Conservation (phyloP, 2,888 invertebrate species). For the Lymantria monacha region DNA sequence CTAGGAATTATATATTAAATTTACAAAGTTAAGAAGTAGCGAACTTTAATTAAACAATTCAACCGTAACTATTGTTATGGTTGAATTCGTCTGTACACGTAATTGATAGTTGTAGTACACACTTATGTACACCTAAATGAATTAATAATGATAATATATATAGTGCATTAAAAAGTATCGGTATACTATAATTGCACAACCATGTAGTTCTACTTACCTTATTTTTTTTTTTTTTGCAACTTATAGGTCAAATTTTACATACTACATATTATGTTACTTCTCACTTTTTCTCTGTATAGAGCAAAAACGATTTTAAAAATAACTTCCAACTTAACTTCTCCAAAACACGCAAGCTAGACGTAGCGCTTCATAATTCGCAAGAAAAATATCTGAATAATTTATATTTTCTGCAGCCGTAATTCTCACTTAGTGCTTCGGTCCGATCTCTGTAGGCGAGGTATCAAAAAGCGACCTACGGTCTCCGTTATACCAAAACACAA, state of each 20-base stretch:
- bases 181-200: constrained; percentile 6
- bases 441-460: constrained; percentile 41
- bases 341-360: constrained; percentile 64
- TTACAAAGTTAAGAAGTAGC: constrained; percentile 41
- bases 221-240: constrained; percentile 23
- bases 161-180: constrained; percentile 10
- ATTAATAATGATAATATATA: constrained; percentile 11
- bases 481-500: constrained; percentile 14
- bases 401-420: constrained; percentile 52
- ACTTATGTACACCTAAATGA: constrained; percentile 1
- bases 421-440: constrained; percentile 47
- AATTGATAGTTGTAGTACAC: constrained; percentile 33
- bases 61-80: constrained; percentile 55
- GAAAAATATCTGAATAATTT: constrained; percentile 69
- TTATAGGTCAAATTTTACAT: constrained; percentile 38
- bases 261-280: constrained; percentile 31
- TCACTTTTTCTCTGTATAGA: constrained; percentile 27
- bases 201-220: constrained; percentile 4
- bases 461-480: constrained; percentile 19
- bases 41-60: constrained; percentile 61
- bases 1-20: too few species aligned
- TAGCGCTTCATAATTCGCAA: constrained; percentile 63
- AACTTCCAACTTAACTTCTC: constrained; percentile 44
- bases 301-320: constrained; percentile 38
- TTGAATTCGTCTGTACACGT: constrained; percentile 55